Evolutionary conservation across 2,888 invertebrate species (phyloP), one percentile per base, ranked within the genome.

Genomic region (Nasonovia ribisnigri): DNA sequence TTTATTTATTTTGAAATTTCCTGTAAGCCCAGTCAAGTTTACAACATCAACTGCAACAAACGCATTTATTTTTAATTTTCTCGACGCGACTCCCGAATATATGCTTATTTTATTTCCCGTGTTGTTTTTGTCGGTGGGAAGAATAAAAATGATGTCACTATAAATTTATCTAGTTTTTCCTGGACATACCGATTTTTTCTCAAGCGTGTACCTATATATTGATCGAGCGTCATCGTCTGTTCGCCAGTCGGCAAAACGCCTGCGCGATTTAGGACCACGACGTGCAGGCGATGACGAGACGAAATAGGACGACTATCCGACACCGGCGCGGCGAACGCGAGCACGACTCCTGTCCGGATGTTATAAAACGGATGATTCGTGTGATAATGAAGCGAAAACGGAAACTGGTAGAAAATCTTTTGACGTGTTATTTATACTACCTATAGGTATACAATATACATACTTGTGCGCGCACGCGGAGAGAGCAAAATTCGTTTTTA

Each of bases 361-460:
- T 36, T 51, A 51, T 29, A 86, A 16, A 86, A 20, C 24, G 51
- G 36, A n/a, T 36, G 51, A 20, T 60, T n/a, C n/a, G 60, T 42
- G 43, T 89, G 36, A 90, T 46, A 46, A 86, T 43, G 86, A 43
- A 16, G 20, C 54, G 42, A 5, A 67, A n/a, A 43, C 67, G 24
- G 43, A 36, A 90, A 67, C 46, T n/a, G 67, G n/a, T n/a, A 46
- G 46, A 67, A 90, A 90, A 77, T 90, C 36, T 77, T 77, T 77
- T 8, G 36, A 36, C 36, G 1, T 16, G 26, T 46, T n/a, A n/a
- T n/a, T n/a, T n/a, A n/a, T n/a, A n/a, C n/a, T n/a, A n/a, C 20
- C 20, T 36, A 43, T 77, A 43, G 60, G 48, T 57, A 54, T 54
- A 48, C 10, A 48, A 1, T n/a, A n/a, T n/a, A 51, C 13, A 60